Conservation (phyloP, 2,797 vertebrate species). For the Garrulus glandarius region DNA sequence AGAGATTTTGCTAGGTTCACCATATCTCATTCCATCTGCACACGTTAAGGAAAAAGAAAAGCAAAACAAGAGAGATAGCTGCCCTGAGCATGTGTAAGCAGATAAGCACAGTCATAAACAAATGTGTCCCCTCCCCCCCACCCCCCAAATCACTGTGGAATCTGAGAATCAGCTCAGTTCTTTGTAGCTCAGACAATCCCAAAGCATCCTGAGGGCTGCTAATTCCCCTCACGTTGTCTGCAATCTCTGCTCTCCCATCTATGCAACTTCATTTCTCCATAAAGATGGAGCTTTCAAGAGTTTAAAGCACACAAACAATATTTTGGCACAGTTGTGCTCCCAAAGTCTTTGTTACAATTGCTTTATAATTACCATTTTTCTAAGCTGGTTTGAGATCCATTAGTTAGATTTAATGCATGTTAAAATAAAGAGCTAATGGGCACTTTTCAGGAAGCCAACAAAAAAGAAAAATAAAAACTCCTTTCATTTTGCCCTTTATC, state of each 20-base stretch:
- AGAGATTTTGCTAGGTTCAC: neutral
- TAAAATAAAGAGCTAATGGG: slow-evolving; percentile 52
- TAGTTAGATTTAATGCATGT: slow-evolving; percentile 56
- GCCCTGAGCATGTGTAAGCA: neutral
- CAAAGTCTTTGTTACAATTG: slow-evolving; percentile 5
- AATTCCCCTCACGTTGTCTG: neutral
- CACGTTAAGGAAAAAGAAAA: neutral
- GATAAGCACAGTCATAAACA: neutral
- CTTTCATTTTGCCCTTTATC: slow-evolving; percentile 28
- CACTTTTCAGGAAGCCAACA: slow-evolving; percentile 24
- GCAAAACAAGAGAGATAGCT: neutral
- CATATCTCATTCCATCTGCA: neutral
- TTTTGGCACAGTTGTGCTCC: neutral
- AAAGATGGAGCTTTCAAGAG: neutral
- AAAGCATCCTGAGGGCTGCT: neutral
- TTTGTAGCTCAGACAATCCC: neutral
- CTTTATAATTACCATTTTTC: slow-evolving; percentile 51
- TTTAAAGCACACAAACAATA: neutral
- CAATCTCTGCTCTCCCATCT: neutral
- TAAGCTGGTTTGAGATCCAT: slow-evolving; percentile 56
- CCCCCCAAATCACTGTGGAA: neutral
- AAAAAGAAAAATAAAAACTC: neutral
- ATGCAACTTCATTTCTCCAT: neutral
- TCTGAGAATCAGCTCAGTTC: neutral
- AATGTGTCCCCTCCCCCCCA: neutral